phyloP scores from a whole-genome alignment of 2,888 invertebrate species.

The Dicyrtoma fusca region DNA sequence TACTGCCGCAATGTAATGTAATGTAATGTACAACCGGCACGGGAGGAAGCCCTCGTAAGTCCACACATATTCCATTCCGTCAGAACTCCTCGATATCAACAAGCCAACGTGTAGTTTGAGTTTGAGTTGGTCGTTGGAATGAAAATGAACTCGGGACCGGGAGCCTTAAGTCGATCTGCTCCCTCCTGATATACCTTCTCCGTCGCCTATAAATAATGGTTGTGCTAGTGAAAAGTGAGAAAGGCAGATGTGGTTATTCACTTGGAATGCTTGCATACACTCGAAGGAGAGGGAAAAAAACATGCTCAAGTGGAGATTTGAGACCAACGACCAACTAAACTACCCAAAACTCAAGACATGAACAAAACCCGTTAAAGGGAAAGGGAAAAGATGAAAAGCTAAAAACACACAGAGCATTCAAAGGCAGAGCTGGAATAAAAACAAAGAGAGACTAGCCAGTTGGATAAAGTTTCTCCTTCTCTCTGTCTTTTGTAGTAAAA shows the following conservation, averaged over 20 bases:
- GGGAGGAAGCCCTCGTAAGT: no score
- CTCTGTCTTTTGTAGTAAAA: not conserved
- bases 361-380: no score
- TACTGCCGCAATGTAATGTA: no score
- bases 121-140: not conserved
- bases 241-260: slow-evolving; percentile 18
- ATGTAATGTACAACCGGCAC: no score
- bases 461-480: not conserved
- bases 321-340: no score
- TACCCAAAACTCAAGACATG: no score
- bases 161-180: not conserved
- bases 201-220: not conserved
- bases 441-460: slow-evolving; percentile 16
- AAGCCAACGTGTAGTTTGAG: not conserved
- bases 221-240: slow-evolving; percentile 9
- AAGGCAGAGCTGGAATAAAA: slow-evolving; percentile 2
- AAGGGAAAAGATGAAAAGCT: no score
- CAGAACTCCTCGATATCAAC: not conserved
- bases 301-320: no score
- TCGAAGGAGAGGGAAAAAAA: no score
- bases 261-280: slow-evolving; percentile 9
- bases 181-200: not conserved
- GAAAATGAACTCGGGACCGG: not conserved
- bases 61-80: not conserved
- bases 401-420: not conserved